Percentiles rank a stretch among this genome's conserved stretches.
phyloP scores from a whole-genome alignment of 2,113 vertebrate species.

The Myotis yumanensis region DNA sequence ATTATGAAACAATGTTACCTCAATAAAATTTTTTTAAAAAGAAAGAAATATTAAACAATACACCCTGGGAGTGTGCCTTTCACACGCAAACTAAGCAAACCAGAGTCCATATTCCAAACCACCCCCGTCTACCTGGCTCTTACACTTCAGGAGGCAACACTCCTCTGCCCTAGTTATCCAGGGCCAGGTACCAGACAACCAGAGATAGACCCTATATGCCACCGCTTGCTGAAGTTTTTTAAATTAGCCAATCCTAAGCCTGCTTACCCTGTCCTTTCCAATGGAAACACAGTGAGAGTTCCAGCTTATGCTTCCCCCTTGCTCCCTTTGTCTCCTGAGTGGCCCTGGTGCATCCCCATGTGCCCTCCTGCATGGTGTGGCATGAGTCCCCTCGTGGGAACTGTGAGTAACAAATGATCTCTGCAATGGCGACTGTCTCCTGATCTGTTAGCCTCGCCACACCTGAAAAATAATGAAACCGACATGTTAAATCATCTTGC shows the following conservation, averaged over 20 bases:
- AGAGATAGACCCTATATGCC: neutral
- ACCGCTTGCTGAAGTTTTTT: neutral
- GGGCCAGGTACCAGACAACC: neutral
- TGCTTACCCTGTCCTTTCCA: neutral
- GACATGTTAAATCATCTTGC: neutral
- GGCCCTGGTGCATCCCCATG: neutral
- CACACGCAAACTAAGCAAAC: neutral
- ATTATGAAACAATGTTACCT: neutral
- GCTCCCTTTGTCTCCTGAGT: neutral
- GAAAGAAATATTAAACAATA: neutral
- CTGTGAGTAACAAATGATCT: neutral
- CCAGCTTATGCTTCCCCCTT: neutral
- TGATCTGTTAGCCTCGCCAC: neutral
- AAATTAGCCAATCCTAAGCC: neutral
- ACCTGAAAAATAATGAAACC: neutral
- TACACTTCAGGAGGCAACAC: neutral
- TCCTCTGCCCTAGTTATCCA: neutral
- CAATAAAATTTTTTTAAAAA: neutral
- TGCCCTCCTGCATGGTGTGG: neutral
- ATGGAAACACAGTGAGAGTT: neutral
- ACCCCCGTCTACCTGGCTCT: neutral
- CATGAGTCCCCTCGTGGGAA: neutral
- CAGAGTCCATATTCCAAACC: neutral
- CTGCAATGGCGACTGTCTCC: neutral
- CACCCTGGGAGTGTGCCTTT: neutral